phyloP scores from a whole-genome alignment of 1,140 invertebrate species.

The Geopemphigus sp. region DNA sequence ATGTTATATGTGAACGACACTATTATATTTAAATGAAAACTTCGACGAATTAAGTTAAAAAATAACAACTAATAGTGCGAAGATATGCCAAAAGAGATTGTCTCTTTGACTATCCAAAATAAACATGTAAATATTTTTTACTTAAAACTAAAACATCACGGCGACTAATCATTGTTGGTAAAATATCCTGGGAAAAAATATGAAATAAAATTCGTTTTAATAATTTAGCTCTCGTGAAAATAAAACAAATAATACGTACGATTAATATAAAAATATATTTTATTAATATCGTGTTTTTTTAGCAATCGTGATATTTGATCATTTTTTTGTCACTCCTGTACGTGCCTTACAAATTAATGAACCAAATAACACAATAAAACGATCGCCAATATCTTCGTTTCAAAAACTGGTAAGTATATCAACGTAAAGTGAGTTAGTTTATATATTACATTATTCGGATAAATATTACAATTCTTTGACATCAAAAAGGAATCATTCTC shows the following conservation, averaged over 20 bases:
- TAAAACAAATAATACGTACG: background rate
- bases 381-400: background rate
- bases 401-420: conserved; percentile 10
- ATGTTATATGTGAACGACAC: too few species aligned
- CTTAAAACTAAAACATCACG: background rate
- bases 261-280: background rate
- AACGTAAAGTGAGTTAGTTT: too few species aligned
- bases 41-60: too few species aligned
- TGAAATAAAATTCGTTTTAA: background rate
- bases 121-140: background rate
- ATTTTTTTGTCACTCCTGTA: conserved; percentile 10
- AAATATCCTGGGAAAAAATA: too few species aligned
- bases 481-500: too few species aligned
- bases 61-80: too few species aligned
- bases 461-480: background rate
- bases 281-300: background rate
- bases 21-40: too few species aligned
- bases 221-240: background rate
- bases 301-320: conserved; percentile 21
- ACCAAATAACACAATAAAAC: conserved; percentile 9
- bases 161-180: too few species aligned
- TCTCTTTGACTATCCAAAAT: too few species aligned
- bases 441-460: too few species aligned
- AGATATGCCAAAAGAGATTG: too few species aligned
- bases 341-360: conserved; percentile 22